These are phyloP conservation scores for Aradophagus sp. DNA, from an alignment of 1,140 invertebrate species.

Conservation along the genomic window DNA sequence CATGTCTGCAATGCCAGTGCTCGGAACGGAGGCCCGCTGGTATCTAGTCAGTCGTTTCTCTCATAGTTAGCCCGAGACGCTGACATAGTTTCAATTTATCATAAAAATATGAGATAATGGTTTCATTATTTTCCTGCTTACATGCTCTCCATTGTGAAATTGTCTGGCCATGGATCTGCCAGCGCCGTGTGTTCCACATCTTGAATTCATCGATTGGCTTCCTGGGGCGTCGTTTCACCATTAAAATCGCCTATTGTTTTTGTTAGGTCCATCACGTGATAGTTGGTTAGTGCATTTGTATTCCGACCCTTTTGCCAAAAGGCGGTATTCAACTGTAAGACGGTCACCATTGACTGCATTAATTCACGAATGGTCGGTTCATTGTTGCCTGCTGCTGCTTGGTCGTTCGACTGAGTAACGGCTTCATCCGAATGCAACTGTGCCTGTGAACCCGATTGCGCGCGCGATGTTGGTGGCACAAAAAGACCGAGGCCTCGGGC, in stretches of 20 bases:
- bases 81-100: conserved; percentile 3
- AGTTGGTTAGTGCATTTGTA: background rate
- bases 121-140: background rate
- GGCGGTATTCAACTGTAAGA: too few relatives aligned
- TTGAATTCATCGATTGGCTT: background rate
- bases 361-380: too few relatives aligned
- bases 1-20: conserved; percentile 8
- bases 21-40: conserved; percentile 1
- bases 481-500: too few relatives aligned
- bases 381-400: too few relatives aligned
- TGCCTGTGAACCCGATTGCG: too few relatives aligned
- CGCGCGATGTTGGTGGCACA: too few relatives aligned
- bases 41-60: conserved; percentile 3
- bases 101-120: conserved; percentile 3
- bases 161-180: too few relatives aligned
- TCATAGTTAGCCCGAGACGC: background rate
- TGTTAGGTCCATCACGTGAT: conserved; percentile 4
- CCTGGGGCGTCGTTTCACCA: background rate
- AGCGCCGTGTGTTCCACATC: too few relatives aligned
- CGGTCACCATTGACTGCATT: too few relatives aligned
- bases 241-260: conserved; percentile 6
- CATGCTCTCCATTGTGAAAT: background rate
- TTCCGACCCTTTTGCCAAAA: too few relatives aligned
- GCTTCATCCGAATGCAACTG: too few relatives aligned
- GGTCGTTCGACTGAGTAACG: too few relatives aligned